Base-by-base conservation (phyloP, 2,888 invertebrate species). In the Charanyca ferruginea region DNA sequence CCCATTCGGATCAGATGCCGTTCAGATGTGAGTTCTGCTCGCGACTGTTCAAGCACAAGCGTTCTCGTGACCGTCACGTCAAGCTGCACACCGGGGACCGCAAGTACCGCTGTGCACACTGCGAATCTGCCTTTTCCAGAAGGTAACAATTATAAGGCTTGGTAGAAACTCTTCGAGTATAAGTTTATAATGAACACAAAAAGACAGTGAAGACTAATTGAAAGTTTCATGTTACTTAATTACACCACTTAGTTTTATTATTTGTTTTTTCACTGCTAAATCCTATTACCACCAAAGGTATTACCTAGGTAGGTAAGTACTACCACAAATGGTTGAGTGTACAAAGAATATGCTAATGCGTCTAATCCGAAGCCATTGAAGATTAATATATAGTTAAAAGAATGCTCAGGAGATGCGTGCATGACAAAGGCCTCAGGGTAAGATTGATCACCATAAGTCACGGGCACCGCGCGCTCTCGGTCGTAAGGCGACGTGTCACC, bases 21-120 rank as follows among this genome's bases (percentile, higher is more conserved):
- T 99, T 98, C 93, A 97, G 97, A 79, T 99, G 99, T 93, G 98
- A 98, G 83, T 98, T 98, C 94, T 99, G 99, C 94, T 97, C 98
- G 68, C 97, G 99, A 74, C 96, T 98, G 79, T 99, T 99, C 96
- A 99, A 99, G 93, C 99, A 99, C 96, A 99, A 99, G 92, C 96
- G 99, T 38, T 98, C 98, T 76, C 96, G 99, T 62, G 99, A 99
- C 93, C 97, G 99, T 23, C 99, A 99, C 94, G 97, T 98, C 84
- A 99, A 99, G 91, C 96, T 99, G 69, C 99, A 99, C 94, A 98
- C 98, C 0, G 98, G 98, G 11, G 98, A 98, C 92, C 96, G 98
- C 89, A 98, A 98, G 92, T 98, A 98, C 94, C 97, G 98, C 89
- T 99, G 99, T 91, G 96, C 97, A 13, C 98, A 98, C 89, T 99